Evolutionary conservation across 1,140 invertebrate genomes (phyloP), one percentile per base, ranked within the genome.

Genomic region (Caenorhabditis inopinata): DNA sequence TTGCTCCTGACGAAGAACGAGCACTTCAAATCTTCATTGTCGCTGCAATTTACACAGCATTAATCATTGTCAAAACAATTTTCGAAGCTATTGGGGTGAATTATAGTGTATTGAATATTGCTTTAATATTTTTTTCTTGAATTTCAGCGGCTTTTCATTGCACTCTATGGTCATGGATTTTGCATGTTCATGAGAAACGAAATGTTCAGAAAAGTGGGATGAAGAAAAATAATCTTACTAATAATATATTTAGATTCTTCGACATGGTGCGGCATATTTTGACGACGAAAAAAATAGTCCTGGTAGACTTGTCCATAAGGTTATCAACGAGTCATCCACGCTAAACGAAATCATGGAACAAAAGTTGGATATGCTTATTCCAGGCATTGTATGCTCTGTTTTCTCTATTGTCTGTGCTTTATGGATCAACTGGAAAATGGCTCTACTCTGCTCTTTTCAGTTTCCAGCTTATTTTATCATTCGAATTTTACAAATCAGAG

Each of bases 381-480:
- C 86, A 1, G 86, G 86, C 12, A 27, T 87, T 12, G 81, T 87
- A 29, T 87, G 86, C 49, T 85, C 86, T 9, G 35, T 81, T 23
- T 80, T 88, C 45, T 87, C 87, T 14, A 77, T 88, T 12, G 53
- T 80, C 25, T 51, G 88, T 32, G 85, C 86, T 11, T 45, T 88
- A 21, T 77, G 76, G 48, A 84, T 88, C 53, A 87, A 88, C 62
- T 88, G 87, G 87, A 88, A 87, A 46, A 76, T 87, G 74, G 87
- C 86, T 0, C 48, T 88, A 16, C 58, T 87, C 5, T 87, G 86
- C 62, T 81, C 81, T 0, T 87, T 87, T 73, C 86, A 87, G 74
- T 87, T 87, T 45, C 86, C 86, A 21, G 86, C 87, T 2, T 87
- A 87, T 53, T 85, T 87, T 47, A 75, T 87, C 25, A 85, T 87